These are phyloP conservation scores for Montipora capricornis DNA, from an alignment of 64 coral and sea anemone genomes.

Conservation along the genomic window DNA sequence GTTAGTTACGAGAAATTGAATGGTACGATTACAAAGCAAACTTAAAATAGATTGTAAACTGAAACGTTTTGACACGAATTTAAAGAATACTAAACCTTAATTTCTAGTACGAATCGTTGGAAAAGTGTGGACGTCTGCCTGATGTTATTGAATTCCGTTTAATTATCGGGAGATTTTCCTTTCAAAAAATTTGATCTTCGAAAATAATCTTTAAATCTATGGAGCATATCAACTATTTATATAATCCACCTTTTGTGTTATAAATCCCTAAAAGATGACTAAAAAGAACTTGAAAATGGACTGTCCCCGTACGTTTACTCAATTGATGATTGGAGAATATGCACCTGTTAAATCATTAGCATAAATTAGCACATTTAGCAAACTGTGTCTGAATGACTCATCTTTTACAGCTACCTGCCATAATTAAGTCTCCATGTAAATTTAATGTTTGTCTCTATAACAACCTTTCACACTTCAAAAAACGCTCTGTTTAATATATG, in stretches of 20 bases:
- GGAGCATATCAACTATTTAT: not conserved
- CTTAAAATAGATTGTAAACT: not conserved
- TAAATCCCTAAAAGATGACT: not conserved
- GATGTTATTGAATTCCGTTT: not conserved
- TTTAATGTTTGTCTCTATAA: conserved; percentile 56
- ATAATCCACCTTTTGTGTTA: not conserved
- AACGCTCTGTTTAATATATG: conserved; percentile 34
- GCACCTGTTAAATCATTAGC: conserved; percentile 25
- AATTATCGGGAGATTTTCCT: not conserved
- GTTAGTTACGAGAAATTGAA: not conserved
- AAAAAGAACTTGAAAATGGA: not conserved
- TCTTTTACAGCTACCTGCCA: not conserved
- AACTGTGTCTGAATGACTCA: not conserved
- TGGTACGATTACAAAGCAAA: not conserved
- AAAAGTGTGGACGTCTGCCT: not conserved
- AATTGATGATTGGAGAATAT: not conserved
- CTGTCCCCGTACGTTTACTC: not conserved
- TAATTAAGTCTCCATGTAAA: conserved; percentile 45
- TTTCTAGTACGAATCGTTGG: not conserved
- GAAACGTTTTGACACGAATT: not conserved
- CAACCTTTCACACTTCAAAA: conserved; percentile 9
- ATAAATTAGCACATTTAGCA: conserved; percentile 26
- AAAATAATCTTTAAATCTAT: not conserved
- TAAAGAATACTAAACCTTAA: not conserved
- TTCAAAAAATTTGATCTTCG: not conserved